phyloP scores from a whole-genome alignment of 2,113 vertebrate species.

The Mugil cephalus region DNA sequence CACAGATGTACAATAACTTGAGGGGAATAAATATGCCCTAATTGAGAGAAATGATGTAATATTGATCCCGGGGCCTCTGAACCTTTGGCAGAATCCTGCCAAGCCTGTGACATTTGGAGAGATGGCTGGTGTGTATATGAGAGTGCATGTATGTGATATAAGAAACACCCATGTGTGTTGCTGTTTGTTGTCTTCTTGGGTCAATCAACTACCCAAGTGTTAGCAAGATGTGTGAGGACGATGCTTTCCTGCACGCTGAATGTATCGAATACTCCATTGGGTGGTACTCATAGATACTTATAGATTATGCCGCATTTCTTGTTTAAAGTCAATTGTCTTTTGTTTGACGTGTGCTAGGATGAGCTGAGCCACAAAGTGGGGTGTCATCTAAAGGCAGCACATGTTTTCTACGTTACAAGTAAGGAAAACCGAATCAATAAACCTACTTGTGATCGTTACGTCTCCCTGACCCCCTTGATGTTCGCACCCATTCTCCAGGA shows the following conservation, averaged over 20 bases:
- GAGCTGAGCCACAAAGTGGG: neutral
- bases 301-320: no score
- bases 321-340: no score
- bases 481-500: slow-evolving; percentile 12
- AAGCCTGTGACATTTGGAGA: slow-evolving; percentile 79
- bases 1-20: slow-evolving; percentile 71
- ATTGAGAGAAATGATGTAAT: slow-evolving; percentile 81
- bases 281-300: no score
- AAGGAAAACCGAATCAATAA: slow-evolving; percentile 49
- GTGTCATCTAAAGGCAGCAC: neutral
- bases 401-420: slow-evolving; percentile 18
- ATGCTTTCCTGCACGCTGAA: neutral
- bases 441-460: slow-evolving; percentile 22
- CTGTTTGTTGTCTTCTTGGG: neutral
- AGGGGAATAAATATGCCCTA: slow-evolving; percentile 79
- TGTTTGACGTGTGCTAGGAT: neutral
- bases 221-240: neutral
- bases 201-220: slow-evolving; percentile 7
- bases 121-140: slow-evolving; percentile 43
- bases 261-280: no score
- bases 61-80: slow-evolving; percentile 73
- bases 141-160: slow-evolving; percentile 15
- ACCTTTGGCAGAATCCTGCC: slow-evolving; percentile 66
- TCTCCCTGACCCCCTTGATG: slow-evolving; percentile 38
- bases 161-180: slow-evolving; percentile 36